Percentiles rank a stretch among this genome's conserved stretches.
Evolutionary conservation across 2,113 vertebrate species (phyloP).

Genomic region (Atractosteus spatula): DNA sequence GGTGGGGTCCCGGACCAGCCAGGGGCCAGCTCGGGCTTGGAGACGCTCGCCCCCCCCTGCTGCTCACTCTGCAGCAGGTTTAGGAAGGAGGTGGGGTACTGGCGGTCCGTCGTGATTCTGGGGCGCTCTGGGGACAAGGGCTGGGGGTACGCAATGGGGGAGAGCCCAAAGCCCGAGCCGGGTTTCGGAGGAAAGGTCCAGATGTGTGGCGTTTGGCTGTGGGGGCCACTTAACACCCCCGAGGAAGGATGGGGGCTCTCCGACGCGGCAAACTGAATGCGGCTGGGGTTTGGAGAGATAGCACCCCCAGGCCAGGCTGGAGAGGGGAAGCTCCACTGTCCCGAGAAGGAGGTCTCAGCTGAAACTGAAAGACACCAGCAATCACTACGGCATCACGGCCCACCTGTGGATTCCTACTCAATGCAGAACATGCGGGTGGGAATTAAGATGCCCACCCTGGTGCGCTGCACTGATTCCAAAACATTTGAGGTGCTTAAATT

Average conservation of each 20-base stretch:
- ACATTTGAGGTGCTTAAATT: too few species aligned
- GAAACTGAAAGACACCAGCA: slow-evolving; percentile 20
- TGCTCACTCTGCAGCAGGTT: slow-evolving; percentile 66
- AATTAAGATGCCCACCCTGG: neutral
- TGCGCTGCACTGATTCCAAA: too few species aligned
- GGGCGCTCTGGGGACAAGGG: slow-evolving; percentile 3
- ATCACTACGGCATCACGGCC: neutral
- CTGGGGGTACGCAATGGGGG: slow-evolving; percentile 26
- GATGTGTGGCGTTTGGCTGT: slow-evolving; percentile 39
- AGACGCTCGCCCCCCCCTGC: slow-evolving; percentile 33
- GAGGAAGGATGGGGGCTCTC: slow-evolving; percentile 10
- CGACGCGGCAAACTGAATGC: slow-evolving; percentile 22
- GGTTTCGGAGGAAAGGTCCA: slow-evolving; percentile 54
- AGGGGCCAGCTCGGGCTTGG: slow-evolving; percentile 50
- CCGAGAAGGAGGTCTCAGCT: slow-evolving; percentile 44
- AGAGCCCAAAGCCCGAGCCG: slow-evolving; percentile 31
- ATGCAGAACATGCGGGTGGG: neutral
- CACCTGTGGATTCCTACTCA: neutral
- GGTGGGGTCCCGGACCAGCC: slow-evolving; percentile 43
- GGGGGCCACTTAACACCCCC: slow-evolving; percentile 33
- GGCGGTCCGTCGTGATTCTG: slow-evolving; percentile 43
- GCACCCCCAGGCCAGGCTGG: slow-evolving; percentile 55
- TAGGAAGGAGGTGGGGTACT: slow-evolving; percentile 57
- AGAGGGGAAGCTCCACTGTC: slow-evolving; percentile 56
- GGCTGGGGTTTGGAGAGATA: slow-evolving; percentile 37